phyloP scores from a whole-genome alignment of 2,888 invertebrate genomes.

The Erebia epiphron region DNA sequence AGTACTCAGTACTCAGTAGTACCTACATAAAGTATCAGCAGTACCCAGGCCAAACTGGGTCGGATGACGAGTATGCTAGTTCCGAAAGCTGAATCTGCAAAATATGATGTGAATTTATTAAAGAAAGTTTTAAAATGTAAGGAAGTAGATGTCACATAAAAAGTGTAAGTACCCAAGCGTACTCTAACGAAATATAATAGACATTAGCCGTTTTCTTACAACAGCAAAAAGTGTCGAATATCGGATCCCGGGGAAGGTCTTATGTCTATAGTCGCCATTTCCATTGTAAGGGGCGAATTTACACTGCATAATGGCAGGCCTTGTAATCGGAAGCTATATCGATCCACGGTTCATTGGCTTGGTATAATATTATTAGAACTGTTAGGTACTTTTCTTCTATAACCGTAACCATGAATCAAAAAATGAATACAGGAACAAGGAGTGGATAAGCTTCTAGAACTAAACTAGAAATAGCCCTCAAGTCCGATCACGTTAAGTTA shows the following conservation, averaged over 20 bases:
- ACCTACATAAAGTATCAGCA: too few species aligned
- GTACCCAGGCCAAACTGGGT: too few species aligned
- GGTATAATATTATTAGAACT: slow-evolving; percentile 10
- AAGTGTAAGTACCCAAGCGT: too few species aligned
- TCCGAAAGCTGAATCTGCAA: too few species aligned
- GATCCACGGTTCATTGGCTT: slow-evolving; percentile 10
- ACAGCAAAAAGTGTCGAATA: slow-evolving; percentile 1
- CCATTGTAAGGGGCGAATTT: slow-evolving; percentile 19
- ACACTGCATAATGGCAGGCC: slow-evolving; percentile 8
- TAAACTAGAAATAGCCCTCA: too few species aligned
- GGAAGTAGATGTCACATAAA: not conserved
- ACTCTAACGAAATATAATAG: not conserved
- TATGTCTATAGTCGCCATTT: slow-evolving; percentile 7
- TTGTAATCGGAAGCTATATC: slow-evolving; percentile 15
- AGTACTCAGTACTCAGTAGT: too few species aligned
- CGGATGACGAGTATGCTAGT: too few species aligned
- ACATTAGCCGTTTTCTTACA: not conserved
- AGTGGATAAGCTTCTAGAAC: too few species aligned
- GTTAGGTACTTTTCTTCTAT: slow-evolving; percentile 4
- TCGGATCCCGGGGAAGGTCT: slow-evolving; percentile 10
- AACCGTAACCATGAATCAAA: not conserved
- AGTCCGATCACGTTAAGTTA: too few species aligned
- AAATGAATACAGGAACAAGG: too few species aligned
- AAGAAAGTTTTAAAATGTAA: not conserved
- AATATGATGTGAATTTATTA: not conserved